A percentile compares a stretch with the other conserved stretches of the same genome.
These are phyloP conservation scores for Atrichornis clamosus DNA, from an alignment of 2,113 vertebrate genomes.

Conservation along the genomic window DNA sequence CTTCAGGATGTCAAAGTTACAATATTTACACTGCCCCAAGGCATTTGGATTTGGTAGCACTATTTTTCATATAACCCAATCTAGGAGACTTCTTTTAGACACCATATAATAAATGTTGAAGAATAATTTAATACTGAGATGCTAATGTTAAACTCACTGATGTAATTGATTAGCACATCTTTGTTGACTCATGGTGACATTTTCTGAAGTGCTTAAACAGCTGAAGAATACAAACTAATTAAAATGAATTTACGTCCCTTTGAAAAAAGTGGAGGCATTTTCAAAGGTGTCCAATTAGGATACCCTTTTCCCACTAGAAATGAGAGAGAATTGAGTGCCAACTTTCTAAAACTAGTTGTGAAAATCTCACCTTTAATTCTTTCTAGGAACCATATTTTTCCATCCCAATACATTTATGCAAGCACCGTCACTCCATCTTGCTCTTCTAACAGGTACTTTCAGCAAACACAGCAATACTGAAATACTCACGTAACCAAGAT, in stretches of 20 bases:
- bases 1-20: not conserved
- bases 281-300: not conserved
- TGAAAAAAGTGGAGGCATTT: not conserved
- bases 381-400: not conserved
- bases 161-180: constrained; percentile 9
- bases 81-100: not conserved
- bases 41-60: not conserved
- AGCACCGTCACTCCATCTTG: not conserved
- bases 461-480: not conserved
- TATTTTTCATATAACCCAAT: not conserved
- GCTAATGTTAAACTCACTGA: constrained; percentile 13
- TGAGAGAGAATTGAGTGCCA: not conserved
- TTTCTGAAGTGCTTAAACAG: constrained; percentile 18
- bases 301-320: not conserved
- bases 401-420: not conserved
- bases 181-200: constrained; percentile 31
- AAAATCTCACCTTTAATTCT: not conserved
- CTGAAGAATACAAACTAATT: constrained; percentile 2
- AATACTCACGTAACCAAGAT: not conserved
- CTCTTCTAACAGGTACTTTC: not conserved
- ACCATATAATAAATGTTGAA: not conserved
- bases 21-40: not conserved
- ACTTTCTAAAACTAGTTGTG: not conserved
- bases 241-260: not conserved
- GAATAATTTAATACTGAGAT: not conserved